These are phyloP conservation scores for Papilio aristodemus DNA, from an alignment of 1,140 invertebrate species.

Conservation along the genomic window DNA sequence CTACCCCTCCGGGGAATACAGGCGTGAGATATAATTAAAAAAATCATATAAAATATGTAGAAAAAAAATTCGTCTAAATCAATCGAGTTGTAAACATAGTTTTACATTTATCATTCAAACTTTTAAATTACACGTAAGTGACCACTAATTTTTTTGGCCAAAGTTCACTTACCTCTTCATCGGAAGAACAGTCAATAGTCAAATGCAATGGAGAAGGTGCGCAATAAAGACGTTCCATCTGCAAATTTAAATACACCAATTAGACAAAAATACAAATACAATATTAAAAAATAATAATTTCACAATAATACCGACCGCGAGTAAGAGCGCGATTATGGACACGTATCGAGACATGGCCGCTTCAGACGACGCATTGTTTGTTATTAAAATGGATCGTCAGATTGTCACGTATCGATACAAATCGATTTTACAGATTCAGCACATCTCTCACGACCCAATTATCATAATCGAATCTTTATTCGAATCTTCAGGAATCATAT, in stretches of 20 bases:
- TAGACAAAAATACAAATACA: neutral
- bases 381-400: conserved; percentile 36
- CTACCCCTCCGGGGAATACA: too few relatives aligned
- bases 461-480: conserved; percentile 24
- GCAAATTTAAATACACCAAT: conserved; percentile 36
- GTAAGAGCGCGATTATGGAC: conserved; percentile 45
- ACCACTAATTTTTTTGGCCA: too few relatives aligned
- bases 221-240: conserved; percentile 43
- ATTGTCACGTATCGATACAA: conserved; percentile 48
- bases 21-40: too few relatives aligned
- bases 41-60: too few relatives aligned
- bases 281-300: conserved; percentile 17
- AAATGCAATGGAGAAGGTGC: conserved; percentile 57
- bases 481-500: conserved; percentile 33
- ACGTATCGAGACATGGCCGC: conserved; percentile 61
- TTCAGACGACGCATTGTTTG: conserved; percentile 51
- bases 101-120: neutral
- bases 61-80: too few relatives aligned
- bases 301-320: conserved; percentile 54
- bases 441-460: conserved; percentile 25
- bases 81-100: neutral
- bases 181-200: conserved; percentile 64
- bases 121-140: too few relatives aligned
- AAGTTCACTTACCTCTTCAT: conserved; percentile 55
- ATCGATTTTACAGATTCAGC: conserved; percentile 39